These are phyloP conservation scores for Noctua janthe DNA, from an alignment of 2,888 invertebrate genomes.

Conservation along the genomic window DNA sequence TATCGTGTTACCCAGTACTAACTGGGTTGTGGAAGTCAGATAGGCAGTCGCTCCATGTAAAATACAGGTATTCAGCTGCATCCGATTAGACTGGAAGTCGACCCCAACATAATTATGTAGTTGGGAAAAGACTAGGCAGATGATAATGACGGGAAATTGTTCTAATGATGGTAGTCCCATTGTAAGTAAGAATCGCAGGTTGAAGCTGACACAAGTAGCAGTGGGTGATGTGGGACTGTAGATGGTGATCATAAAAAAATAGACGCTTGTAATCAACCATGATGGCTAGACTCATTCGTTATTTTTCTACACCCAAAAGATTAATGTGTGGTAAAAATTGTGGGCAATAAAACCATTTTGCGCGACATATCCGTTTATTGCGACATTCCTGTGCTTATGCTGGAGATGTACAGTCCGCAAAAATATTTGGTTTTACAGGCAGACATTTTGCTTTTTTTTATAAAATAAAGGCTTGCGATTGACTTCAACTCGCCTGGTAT, in stretches of 20 bases:
- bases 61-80: too few relatives aligned
- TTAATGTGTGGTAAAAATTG: constrained; percentile 46
- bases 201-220: neutral
- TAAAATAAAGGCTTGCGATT: too few relatives aligned
- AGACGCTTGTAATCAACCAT: neutral
- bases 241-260: neutral
- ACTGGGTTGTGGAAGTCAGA: neutral
- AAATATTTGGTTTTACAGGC: neutral
- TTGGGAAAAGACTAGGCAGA: too few relatives aligned
- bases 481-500: too few relatives aligned
- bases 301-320: constrained; percentile 22
- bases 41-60: neutral
- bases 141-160: too few relatives aligned
- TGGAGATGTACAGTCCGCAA: neutral
- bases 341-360: constrained; percentile 30
- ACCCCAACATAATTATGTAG: neutral
- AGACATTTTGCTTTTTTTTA: neutral
- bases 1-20: too few relatives aligned
- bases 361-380: constrained; percentile 35
- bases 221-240: neutral
- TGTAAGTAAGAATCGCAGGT: neutral
- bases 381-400: constrained; percentile 22
- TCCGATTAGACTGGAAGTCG: neutral
- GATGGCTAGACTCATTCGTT: constrained; percentile 28
- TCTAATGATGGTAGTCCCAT: too few relatives aligned